These are phyloP conservation scores for Bufotes viridis DNA, from an alignment of 2,797 vertebrate genomes.

Conservation along the genomic window DNA sequence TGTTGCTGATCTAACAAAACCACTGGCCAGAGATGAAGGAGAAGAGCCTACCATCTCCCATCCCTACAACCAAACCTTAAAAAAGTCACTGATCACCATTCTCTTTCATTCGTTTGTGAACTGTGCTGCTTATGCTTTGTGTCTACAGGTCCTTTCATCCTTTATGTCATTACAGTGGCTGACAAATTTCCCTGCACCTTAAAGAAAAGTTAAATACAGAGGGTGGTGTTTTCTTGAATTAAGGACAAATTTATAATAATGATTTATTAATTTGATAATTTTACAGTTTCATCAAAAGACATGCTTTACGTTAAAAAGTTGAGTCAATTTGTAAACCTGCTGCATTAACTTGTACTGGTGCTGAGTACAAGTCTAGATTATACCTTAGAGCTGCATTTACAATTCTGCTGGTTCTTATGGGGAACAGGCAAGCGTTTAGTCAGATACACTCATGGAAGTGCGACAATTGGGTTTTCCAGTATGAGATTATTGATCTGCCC, in stretches of 20 bases:
- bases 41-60: neutral
- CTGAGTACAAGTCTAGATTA: no score
- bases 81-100: slow-evolving; percentile 15
- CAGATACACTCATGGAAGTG: no score
- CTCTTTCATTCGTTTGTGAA: slow-evolving; percentile 1
- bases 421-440: no score
- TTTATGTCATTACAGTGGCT: slow-evolving; percentile 3
- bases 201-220: neutral
- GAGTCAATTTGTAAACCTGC: no score
- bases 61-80: neutral
- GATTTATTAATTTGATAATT: no score
- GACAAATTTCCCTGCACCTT: neutral
- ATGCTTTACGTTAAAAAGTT: no score
- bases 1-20: slow-evolving; percentile 77
- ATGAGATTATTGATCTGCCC: no score
- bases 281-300: no score
- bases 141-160: slow-evolving; percentile 1
- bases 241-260: neutral
- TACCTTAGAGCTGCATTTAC: no score
- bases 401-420: no score
- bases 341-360: no score
- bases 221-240: neutral
- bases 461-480: no score
- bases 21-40: slow-evolving; percentile 73
- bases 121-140: neutral